These are phyloP conservation scores for Nannoperca australis DNA, from an alignment of 2,797 vertebrate species.

Conservation along the genomic window DNA sequence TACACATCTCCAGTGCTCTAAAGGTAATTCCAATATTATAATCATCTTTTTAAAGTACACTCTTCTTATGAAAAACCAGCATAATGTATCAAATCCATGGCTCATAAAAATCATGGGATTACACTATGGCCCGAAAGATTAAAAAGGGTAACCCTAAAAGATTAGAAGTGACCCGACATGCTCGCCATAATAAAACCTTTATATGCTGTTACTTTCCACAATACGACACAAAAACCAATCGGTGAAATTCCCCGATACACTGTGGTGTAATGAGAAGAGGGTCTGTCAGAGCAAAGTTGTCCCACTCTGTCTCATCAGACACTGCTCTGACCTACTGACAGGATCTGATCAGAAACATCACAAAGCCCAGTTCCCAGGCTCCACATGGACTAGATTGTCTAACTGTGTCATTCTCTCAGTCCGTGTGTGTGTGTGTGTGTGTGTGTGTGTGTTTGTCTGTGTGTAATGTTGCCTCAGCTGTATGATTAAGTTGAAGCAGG, in stretches of 20 bases:
- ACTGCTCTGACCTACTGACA: constrained; percentile 27
- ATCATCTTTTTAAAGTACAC: constrained; percentile 62
- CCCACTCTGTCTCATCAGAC: constrained; percentile 39
- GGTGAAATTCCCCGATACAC: constrained; percentile 36
- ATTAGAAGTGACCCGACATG: constrained; percentile 76
- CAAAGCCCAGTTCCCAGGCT: constrained; percentile 24
- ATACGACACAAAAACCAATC: constrained; percentile 41
- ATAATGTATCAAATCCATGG: constrained; percentile 72
- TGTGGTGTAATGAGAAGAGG: constrained; percentile 28
- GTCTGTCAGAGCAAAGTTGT: neutral
- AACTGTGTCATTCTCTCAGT: constrained; percentile 32
- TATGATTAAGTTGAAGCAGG: constrained; percentile 52
- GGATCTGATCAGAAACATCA: constrained; percentile 47
- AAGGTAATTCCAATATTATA: constrained; percentile 60
- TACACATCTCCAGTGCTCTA: constrained; percentile 22
- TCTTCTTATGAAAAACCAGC: constrained; percentile 63
- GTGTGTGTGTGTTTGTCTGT: neutral
- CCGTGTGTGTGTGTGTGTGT: neutral
- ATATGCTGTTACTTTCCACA: constrained; percentile 51
- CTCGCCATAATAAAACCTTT: constrained; percentile 69
- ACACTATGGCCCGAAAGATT: constrained; percentile 75
- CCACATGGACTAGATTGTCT: constrained; percentile 26
- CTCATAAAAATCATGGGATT: constrained; percentile 76
- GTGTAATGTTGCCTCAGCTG: neutral
- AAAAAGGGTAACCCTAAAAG: constrained; percentile 75